These are phyloP conservation scores for Eunapius fragilis DNA, from an alignment of 37 sponge, comb jelly and placozoan species.

Conservation along the genomic window DNA sequence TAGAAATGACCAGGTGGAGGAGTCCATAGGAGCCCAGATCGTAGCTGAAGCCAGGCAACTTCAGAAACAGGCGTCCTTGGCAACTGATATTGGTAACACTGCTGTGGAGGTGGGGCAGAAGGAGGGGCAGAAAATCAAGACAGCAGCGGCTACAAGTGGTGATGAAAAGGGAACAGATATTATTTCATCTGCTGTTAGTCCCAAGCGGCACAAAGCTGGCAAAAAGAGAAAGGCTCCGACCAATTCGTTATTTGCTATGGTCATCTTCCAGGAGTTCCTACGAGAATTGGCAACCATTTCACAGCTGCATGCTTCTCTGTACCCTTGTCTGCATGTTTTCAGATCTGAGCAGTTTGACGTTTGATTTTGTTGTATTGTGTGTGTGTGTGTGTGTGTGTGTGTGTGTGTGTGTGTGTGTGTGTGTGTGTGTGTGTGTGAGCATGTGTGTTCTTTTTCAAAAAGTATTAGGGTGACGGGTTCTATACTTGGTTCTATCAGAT, in stretches of 20 bases:
- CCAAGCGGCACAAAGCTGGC: not conserved
- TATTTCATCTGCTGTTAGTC: not conserved
- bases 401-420: not conserved
- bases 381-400: not conserved
- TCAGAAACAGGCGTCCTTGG: not conserved
- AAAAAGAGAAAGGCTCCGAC: constrained; percentile 62
- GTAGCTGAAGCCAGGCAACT: constrained; percentile 1
- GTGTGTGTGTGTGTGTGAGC: not conserved
- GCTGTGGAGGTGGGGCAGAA: not conserved
- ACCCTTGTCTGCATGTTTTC: constrained; percentile 22
- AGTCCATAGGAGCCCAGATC: constrained; percentile 26
- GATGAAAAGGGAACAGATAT: not conserved
- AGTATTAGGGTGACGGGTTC: too few species aligned
- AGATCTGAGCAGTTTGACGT: not conserved
- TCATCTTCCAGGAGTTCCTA: constrained; percentile 84
- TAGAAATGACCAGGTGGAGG: constrained; percentile 24
- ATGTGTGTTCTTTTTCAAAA: too few species aligned
- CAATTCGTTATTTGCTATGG: constrained; percentile 69
- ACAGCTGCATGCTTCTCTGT: constrained; percentile 65
- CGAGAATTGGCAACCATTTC: constrained; percentile 77
- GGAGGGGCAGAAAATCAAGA: not conserved
- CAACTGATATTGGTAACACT: not conserved
- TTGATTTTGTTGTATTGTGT: not conserved
- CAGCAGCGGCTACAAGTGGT: not conserved
- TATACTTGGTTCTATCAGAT: too few species aligned